Conservation (phyloP, 2,888 invertebrate genomes). For the Drosophila longiperda region DNA sequence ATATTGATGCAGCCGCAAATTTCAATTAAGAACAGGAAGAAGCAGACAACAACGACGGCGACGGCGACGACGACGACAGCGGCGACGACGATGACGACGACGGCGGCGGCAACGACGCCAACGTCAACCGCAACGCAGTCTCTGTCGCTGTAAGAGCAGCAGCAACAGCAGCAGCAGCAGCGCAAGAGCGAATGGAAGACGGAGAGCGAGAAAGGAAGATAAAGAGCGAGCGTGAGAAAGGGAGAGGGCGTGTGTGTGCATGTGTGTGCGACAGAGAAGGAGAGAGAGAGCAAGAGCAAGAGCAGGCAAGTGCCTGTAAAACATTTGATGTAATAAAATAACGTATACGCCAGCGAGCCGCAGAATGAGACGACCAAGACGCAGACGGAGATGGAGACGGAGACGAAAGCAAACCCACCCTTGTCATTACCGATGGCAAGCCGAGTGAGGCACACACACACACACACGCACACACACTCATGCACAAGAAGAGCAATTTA, state of each 20-base stretch:
- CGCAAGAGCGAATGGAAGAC: constrained; percentile 22
- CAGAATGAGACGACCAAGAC: constrained; percentile 51
- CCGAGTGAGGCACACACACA: constrained; percentile 46
- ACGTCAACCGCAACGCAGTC: constrained; percentile 58
- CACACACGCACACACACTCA: constrained; percentile 12
- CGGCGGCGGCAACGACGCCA: constrained; percentile 36
- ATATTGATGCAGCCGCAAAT: constrained; percentile 84
- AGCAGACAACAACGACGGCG: constrained; percentile 61
- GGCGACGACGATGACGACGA: constrained; percentile 22
- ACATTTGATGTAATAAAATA: constrained; percentile 80
- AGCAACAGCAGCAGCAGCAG: constrained; percentile 14
- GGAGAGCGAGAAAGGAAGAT: constrained; percentile 11
- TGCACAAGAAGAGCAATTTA: constrained; percentile 75
- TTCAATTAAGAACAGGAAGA: constrained; percentile 83
- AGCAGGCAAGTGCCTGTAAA: constrained; percentile 69
- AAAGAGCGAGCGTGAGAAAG: background rate
- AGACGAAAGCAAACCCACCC: constrained; percentile 52
- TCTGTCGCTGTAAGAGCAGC: constrained; percentile 31
- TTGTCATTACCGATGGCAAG: constrained; percentile 54
- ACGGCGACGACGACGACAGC: constrained; percentile 13
- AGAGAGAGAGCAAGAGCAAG: constrained; percentile 10
- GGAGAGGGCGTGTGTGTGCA: background rate
- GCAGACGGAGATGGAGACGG: constrained; percentile 20
- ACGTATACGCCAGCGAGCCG: constrained; percentile 73
- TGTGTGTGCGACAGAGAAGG: constrained; percentile 7